Percentiles rank a stretch among this genome's conserved stretches.
These are phyloP conservation scores for Pristionchus arcanus DNA, from an alignment of 2,888 invertebrate species.

Conservation along the genomic window DNA sequence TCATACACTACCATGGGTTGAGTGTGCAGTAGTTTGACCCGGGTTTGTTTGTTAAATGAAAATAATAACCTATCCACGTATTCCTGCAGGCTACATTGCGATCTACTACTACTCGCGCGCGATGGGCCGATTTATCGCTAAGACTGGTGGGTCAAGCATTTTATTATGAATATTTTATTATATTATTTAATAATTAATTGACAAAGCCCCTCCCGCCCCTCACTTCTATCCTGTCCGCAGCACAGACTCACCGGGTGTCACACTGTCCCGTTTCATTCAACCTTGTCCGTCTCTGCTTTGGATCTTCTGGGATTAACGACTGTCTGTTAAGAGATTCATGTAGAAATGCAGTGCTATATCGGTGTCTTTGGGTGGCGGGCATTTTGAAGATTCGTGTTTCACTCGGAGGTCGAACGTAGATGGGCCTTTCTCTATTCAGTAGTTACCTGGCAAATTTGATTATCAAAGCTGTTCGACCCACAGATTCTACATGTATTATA, in stretches of 20 bases:
- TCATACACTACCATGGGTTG: too few relatives aligned
- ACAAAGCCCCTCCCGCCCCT: not conserved
- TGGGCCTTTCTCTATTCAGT: not conserved
- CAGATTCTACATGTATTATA: too few relatives aligned
- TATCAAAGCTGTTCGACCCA: too few relatives aligned
- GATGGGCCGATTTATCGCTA: slow-evolving; percentile 64
- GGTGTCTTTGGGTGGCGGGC: not conserved
- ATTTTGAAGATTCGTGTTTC: not conserved
- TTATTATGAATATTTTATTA: not conserved
- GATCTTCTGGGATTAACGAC: not conserved
- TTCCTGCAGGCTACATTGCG: slow-evolving; percentile 86
- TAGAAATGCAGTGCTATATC: not conserved
- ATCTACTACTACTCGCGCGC: slow-evolving; percentile 86
- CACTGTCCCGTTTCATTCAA: not conserved
- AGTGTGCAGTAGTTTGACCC: too few relatives aligned
- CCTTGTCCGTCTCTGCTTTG: not conserved
- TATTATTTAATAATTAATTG: too few relatives aligned
- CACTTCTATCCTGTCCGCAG: not conserved
- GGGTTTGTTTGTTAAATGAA: too few relatives aligned
- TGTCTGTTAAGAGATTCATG: not conserved
- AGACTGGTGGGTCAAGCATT: slow-evolving; percentile 57
- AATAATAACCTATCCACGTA: not conserved
- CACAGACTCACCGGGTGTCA: not conserved
- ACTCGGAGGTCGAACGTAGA: not conserved
- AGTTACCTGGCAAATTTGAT: not conserved